phyloP scores from a whole-genome alignment of 2,888 invertebrate genomes.

The Meteorus colon region DNA sequence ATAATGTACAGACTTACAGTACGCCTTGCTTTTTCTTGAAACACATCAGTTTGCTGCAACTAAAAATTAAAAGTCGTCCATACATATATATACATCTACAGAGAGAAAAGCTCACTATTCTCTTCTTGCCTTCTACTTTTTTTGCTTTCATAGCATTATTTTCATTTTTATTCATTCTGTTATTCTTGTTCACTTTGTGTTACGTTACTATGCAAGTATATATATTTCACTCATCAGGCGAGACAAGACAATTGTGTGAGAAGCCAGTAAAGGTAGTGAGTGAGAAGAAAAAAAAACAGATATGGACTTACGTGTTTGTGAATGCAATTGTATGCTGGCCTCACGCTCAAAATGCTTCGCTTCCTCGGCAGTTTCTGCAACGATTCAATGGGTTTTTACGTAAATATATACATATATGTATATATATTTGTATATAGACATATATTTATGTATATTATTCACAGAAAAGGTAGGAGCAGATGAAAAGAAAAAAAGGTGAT shows the following conservation, averaged over 20 bases:
- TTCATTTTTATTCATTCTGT: constrained; percentile 17
- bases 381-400: constrained; percentile 31
- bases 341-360: constrained; percentile 66
- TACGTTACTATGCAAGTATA: constrained; percentile 13
- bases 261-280: constrained; percentile 16
- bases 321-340: constrained; percentile 68
- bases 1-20: constrained; percentile 58
- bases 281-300: constrained; percentile 47
- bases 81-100: not conserved
- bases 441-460: not conserved
- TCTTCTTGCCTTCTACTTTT: constrained; percentile 1
- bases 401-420: constrained; percentile 4
- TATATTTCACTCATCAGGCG: constrained; percentile 34
- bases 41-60: constrained; percentile 66
- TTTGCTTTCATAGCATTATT: not conserved
- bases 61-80: constrained; percentile 52
- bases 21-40: constrained; percentile 67
- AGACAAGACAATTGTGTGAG: constrained; percentile 32
- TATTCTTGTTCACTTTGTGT: constrained; percentile 1
- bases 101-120: constrained; percentile 19
- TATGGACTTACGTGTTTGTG: constrained; percentile 69
- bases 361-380: constrained; percentile 66
- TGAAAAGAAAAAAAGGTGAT: constrained; percentile 49
- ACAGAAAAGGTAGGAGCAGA: constrained; percentile 34
- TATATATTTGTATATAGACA: no score